Base-by-base conservation (phyloP, 2,888 invertebrate genomes). In the Aelia acuminata region DNA sequence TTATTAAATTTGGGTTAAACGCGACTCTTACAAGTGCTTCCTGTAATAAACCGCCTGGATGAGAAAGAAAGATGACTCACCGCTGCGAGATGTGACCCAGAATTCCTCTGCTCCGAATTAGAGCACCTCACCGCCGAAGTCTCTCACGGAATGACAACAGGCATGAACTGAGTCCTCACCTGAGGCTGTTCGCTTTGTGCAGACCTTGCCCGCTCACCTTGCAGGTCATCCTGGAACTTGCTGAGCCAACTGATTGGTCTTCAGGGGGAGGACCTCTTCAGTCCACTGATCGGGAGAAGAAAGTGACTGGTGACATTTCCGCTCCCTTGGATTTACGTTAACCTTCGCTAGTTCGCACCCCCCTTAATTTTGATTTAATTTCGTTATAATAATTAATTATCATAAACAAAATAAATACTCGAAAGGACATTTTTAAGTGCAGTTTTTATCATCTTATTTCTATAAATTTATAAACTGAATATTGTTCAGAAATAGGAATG, bases 191-290 rank as follows among this genome's bases (percentile, higher is more conserved):
- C 63, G 26, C 31, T 63, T 63, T 63, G 63, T 63, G 1, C 63
- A 63, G 63, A 31, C 63, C 63, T 63, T 63, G 63, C 63, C 63
- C 31, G 63, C 26, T 63, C 63, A 63, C 63, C 63, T 63, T 63
- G 63, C 63, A 63, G 63, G 63, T 63, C 63, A 63, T 63, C 63
- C 63, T 31, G 15, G 31, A n/a, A 31, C 63, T 63, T 31, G 31
- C 63, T 63, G 15, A 53, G n/a, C 53, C 22, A 53, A n/a, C 53
- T 7, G 53, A 63, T 63, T 63, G 63, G 8, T 63, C 63, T 31
- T 63, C 13, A 31, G n/a, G 10, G 15, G n/a, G n/a, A n/a, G n/a
- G n/a, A 63, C 26, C 1, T 63, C 31, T 11, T 13, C 2, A 7
- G 43, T 43, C 43, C 0, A 15, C 31, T 31, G 3, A 31, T 3